Evolutionary conservation across 2,113 vertebrate genomes (phyloP), one percentile per base, ranked within the genome.

Genomic region (Mola mola): DNA sequence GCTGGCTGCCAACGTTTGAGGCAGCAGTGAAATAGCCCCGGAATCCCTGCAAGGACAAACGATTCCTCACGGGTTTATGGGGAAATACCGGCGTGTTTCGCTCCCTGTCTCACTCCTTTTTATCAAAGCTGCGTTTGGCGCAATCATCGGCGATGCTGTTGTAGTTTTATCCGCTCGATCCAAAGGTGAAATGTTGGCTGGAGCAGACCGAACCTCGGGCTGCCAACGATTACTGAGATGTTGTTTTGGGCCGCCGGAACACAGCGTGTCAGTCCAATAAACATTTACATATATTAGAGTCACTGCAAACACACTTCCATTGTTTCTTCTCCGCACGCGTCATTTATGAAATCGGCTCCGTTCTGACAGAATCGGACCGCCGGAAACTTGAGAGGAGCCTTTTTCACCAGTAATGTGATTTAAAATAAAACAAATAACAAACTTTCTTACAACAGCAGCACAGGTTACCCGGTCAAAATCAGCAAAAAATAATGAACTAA

Each of bases 41-140:
- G 49, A 51, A 10, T 44, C 13, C 26, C 46, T 24, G 42, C 41
- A 49, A 76, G 21, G 51, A 68, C 72, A 74, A 72, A 84, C 51
- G 79, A 75, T 68, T 72, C 80, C 61, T 72, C 60, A 58, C 80
- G 75, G 70, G 58, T 81, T 74, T 62, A 76, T 72, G 57, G 72
- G 38, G 40, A 69, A 60, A 75, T 67, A 10, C 52, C 40, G 24
- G 38, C 34, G 41, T 44, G 37, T 80, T 73, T 78, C 4, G 62
- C 72, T 55, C 50, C 56, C 48, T 37, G 37, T 38, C 28, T 68
- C 31, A 44, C 44, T 72, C 56, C 53, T 62, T 57, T 48, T 57
- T 48, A 72, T 82, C 61, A 29, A 53, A 78, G 43, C 38, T 79
- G 56, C 50, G 38, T 78, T 83, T 82, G 44, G 65, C 38, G 40